A percentile compares a stretch with the other conserved stretches of the same genome.
Evolutionary conservation across 2,113 vertebrate species (phyloP).

Genomic region (Nymphicus hollandicus): DNA sequence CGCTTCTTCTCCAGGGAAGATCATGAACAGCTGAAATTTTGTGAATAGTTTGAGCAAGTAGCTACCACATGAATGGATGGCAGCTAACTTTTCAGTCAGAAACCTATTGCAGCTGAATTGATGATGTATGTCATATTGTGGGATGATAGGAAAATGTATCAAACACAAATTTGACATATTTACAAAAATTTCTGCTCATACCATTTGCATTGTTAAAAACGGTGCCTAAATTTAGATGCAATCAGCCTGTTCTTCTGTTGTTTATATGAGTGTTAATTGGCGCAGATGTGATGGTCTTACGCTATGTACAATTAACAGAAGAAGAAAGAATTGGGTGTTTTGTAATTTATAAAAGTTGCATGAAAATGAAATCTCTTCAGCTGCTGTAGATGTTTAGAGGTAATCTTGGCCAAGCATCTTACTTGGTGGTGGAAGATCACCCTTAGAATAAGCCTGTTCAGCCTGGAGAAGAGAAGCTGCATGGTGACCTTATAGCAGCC

Average conservation of each 20-base stretch:
- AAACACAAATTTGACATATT: not conserved
- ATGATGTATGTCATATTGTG: not conserved
- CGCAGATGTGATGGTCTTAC: not conserved
- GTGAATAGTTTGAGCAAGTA: not conserved
- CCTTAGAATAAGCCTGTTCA: not conserved
- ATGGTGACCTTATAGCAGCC: not conserved
- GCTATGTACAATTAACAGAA: not conserved
- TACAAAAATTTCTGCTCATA: not conserved
- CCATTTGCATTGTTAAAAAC: not conserved
- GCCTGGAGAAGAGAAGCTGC: not conserved
- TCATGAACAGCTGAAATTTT: not conserved
- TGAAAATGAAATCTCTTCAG: not conserved
- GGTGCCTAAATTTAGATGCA: not conserved
- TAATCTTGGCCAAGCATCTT: not conserved
- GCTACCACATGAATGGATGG: not conserved
- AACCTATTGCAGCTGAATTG: not conserved
- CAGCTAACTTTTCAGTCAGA: not conserved
- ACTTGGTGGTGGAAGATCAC: not conserved
- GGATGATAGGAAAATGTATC: not conserved
- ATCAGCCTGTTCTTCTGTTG: not conserved
- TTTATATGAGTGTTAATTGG: not conserved
- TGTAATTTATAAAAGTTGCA: not conserved
- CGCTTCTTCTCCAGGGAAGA: not conserved
- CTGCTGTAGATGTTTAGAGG: not conserved
- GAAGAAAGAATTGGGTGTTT: not conserved